Evolutionary conservation across 1,140 invertebrate genomes (phyloP), one percentile per base, ranked within the genome.

Genomic region (Brachionus rubens): DNA sequence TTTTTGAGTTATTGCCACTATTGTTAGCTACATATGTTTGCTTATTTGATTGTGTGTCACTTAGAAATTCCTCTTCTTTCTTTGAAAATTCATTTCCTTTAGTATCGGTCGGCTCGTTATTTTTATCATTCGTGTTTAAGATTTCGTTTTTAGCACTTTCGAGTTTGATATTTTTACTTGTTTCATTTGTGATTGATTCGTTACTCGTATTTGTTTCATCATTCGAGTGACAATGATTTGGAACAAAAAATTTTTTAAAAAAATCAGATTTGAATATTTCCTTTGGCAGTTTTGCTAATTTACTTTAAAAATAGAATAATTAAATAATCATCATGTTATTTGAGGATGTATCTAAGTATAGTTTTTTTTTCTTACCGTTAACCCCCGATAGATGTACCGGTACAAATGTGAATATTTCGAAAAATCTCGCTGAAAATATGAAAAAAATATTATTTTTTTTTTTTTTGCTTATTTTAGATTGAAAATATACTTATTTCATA

Each of bases 201-300:
- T 2, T 26, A 16, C 36, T 28, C 36, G 30, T 59, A 16, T 59
- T 36, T 28, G 50, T 59, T 70, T 47, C 21, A 47, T 10, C 24
- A 48, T 33, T 47, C 26, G 10, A 10, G 41, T 19, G 2, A 7
- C 21, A 19, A 33, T 50, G 30, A 40, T 72, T 36, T 33, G 43
- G 19, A 5, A 36, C 21, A 26, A 72, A 72, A 16, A 72, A 72
- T 12, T 16, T 50, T 24, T 41, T 72, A 3, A 72, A 36, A 12
- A 72, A 30, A 1, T 72, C 19, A 21, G 68, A 72, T 41, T 50
- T 24, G 26, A 40, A 72, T 19, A 72, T 54, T 36, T 50, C 33
- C 41, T 52, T 72, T 12, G 68, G 47, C 30, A 72, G 41, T 26
- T 50, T 50, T 21, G 47, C 68, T n/a, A 72, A 14, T 72, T 72